phyloP scores from a whole-genome alignment of 2,113 vertebrate species.

The Lamprotornis superbus region DNA sequence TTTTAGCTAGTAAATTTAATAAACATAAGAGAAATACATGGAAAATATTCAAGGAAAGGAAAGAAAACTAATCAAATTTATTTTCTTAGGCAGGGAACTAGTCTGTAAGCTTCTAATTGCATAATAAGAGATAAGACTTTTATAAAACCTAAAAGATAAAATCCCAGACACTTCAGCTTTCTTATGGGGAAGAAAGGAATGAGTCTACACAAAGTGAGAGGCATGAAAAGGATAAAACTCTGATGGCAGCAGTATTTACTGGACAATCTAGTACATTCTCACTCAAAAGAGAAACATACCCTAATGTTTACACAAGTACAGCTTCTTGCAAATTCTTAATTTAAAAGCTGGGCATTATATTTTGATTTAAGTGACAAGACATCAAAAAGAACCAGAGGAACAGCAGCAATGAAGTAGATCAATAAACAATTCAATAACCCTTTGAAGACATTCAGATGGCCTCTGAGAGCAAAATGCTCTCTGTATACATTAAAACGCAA shows the following conservation, averaged over 20 bases:
- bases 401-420: slow-evolving; percentile 36
- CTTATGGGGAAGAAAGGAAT: background rate
- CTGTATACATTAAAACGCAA: background rate
- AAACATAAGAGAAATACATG: background rate
- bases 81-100: background rate
- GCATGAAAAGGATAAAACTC: background rate
- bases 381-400: slow-evolving; percentile 36
- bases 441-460: background rate
- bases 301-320: background rate
- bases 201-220: background rate
- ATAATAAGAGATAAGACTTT: background rate
- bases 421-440: slow-evolving; percentile 48
- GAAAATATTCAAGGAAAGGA: background rate
- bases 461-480: background rate
- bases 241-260: background rate
- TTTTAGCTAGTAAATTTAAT: background rate
- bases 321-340: slow-evolving; percentile 10
- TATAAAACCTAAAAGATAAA: background rate
- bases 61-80: background rate
- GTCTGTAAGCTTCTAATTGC: background rate
- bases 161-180: background rate
- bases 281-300: slow-evolving; percentile 13
- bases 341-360: slow-evolving; percentile 17
- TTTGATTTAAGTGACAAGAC: slow-evolving; percentile 27
- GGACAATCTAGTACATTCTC: background rate